Base-by-base conservation (phyloP, 2,113 vertebrate species). In the Vulpes vulpes region DNA sequence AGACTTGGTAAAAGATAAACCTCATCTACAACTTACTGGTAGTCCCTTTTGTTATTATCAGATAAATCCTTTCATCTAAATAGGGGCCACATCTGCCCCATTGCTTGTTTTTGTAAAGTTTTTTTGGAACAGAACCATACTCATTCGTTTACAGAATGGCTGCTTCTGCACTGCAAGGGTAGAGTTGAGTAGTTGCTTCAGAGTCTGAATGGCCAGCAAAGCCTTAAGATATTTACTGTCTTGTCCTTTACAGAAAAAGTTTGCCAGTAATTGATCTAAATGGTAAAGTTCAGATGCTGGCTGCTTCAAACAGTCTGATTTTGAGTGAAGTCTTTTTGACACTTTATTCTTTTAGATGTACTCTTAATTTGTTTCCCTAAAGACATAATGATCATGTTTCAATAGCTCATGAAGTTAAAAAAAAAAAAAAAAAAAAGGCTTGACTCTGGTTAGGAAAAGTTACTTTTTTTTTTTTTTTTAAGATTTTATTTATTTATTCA, bases 311-410 rank as follows among this genome's bases (percentile, higher is more conserved):
- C 60, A 92, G 95, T 95, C 60, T 55, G 32, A 30, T 87, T 90
- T 87, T 94, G 55, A 97, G 55, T 59, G 53, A 91, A 84, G 38
- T 96, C 23, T 81, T 85, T 95, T 94, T 97, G 83, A 94, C 49
- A 91, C 71, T 89, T 97, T 59, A 84, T 55, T 91, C 32, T 92
- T 87, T 90, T 73, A 60, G 19, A 4, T 93, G 43, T 96, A 15
- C 57, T 89, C 73, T 94, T 86, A 43, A 62, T 96, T 96, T 94
- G 1, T 95, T 96, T 95, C 73, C 73, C 53, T 92, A 86, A 83
- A 92, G 73, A 89, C 14, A 19, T 60, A 91, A 38, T 94, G 25
- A 67, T 89, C 15, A 60, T 94, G 38, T 79, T 95, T 96, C 51
- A 91, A 7, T 96, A 95, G 20, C 49, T n/a, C 22, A 30, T 82